Base-by-base conservation (phyloP, 2,113 vertebrate genomes). In the Orientallactaga bullata region DNA sequence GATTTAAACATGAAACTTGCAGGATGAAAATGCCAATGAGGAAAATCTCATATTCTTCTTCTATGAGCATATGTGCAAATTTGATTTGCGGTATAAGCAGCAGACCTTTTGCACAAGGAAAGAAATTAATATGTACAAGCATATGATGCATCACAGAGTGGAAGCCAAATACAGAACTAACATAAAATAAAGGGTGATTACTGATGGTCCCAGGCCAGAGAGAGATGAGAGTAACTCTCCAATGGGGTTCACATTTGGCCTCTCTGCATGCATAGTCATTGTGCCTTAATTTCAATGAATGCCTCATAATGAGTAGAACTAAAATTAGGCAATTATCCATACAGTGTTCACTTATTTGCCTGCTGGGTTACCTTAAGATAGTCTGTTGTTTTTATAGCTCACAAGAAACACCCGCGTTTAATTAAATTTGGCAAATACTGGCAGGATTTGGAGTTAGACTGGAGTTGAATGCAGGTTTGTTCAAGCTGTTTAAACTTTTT, bases 211-310 rank as follows among this genome's bases (percentile, higher is more conserved):
- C 18, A 76, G 24, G 3, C 60, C 60, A 88, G 37, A 69, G 87
- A 85, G 63, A 94, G 51, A 83, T 77, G 39, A 61, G 9, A 71
- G 24, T 10, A 61, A 55, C 55, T 85, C 60, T 89, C 39, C 86
- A 63, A 73, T 55, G 73, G 85, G 21, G 30, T 76, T 80, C 91
- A 76, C 28, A 68, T 72, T 89, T 90, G 61, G 17, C 16, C 7
- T 94, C 92, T 89, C 42, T 72, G 32, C 37, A 42, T 42, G 6
- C 55, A 55, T 80, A 93, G 32, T 78, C 6, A 51, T 51, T 69
- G n/a, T 39, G 18, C 13, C 51, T 88, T 39, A 39, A 30, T 92
- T 96, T 80, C 72, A 77, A 85, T 65, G 77, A 95, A 87, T 4
- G 28, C 15, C 7, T 51, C 8, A n/a, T 73, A 65, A 90, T 37